Base-by-base conservation (phyloP, 2,113 vertebrate species). In the Harpagus bidentatus region DNA sequence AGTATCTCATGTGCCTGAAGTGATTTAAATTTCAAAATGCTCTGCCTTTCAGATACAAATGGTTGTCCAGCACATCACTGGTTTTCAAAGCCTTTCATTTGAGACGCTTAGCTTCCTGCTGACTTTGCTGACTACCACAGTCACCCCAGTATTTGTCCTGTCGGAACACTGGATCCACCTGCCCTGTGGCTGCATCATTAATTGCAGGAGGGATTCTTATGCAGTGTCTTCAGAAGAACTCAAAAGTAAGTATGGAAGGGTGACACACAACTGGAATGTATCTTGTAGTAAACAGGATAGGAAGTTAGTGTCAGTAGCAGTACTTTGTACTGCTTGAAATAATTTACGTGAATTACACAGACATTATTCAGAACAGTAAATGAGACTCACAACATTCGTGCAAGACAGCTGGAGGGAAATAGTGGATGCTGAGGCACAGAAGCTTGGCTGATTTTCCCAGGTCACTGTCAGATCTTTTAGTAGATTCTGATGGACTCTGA, bases 111-210 rank as follows among this genome's bases (percentile, higher is more conserved):
- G 99, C 97, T 99, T 99, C 96, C 98, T 99, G 63, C 98, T 99
- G 90, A 99, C 98, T 55, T 96, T 99, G 90, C 98, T 99, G 70
- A 99, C 99, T 61, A 98, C 98, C 59, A 97, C 98, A 4, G 97
- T 99, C 86, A 99, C 99, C 40, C 99, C 99, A 0, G 87, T 99
- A 59, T 99, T 99, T n/a, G 96, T 99, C 90, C 97, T 99, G 93
- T 99, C 99, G 6, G 98, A 99, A 95, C 98, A 96, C 92, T 99
- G 99, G 99, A 98, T 98, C 87, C 99, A 99, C 97, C 98, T 99
- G 96, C 99, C 99, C 43, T 99, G 99, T 18, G 99, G 99, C 93
- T 99, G 99, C 98, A 98, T 99, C 97, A 99, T 99, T 97, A 99
- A 99, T 81, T 99, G 99, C 98, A 98, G 97, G 79, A 98, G 91